A percentile compares a stretch with the other conserved stretches of the same genome.
These are phyloP conservation scores for Bucco capensis DNA, from an alignment of 2,113 vertebrate genomes.

Conservation along the genomic window DNA sequence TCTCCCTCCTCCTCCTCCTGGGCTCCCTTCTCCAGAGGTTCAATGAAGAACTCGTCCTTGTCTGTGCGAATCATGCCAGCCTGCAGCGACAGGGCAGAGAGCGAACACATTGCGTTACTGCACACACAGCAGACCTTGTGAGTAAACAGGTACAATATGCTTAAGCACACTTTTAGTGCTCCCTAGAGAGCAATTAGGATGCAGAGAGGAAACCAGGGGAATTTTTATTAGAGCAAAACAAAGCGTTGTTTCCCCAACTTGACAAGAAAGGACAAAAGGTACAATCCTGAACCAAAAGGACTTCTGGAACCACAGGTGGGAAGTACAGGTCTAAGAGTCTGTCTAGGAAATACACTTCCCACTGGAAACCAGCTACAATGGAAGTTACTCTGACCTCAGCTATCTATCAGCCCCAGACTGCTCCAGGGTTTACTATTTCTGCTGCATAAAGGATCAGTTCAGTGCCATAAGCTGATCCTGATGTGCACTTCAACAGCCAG, in stretches of 20 bases:
- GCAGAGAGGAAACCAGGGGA: constrained; percentile 59
- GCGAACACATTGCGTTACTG: constrained; percentile 26
- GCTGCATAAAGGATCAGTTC: background rate
- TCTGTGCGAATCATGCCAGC: constrained; percentile 95
- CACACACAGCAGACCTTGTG: background rate
- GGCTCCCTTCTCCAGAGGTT: constrained; percentile 85
- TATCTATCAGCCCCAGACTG: background rate
- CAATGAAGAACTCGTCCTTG: constrained; percentile 97
- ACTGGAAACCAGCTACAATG: background rate
- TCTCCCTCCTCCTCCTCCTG: constrained; percentile 71
- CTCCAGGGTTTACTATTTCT: background rate
- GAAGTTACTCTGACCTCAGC: background rate
- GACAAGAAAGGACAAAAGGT: constrained; percentile 64
- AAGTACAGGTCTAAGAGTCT: background rate
- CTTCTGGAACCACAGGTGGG: background rate
- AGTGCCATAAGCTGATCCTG: background rate
- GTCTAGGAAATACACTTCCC: background rate
- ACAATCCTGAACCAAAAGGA: background rate
- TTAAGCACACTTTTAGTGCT: constrained; percentile 64
- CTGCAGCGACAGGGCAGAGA: constrained; percentile 74
- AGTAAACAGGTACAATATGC: constrained; percentile 66
- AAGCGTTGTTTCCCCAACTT: background rate
- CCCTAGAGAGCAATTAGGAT: constrained; percentile 61
- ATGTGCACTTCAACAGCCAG: background rate
- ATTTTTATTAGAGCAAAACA: constrained; percentile 51